Conservation (phyloP, 2,888 invertebrate genomes). For the Trichopoda pennipes region DNA sequence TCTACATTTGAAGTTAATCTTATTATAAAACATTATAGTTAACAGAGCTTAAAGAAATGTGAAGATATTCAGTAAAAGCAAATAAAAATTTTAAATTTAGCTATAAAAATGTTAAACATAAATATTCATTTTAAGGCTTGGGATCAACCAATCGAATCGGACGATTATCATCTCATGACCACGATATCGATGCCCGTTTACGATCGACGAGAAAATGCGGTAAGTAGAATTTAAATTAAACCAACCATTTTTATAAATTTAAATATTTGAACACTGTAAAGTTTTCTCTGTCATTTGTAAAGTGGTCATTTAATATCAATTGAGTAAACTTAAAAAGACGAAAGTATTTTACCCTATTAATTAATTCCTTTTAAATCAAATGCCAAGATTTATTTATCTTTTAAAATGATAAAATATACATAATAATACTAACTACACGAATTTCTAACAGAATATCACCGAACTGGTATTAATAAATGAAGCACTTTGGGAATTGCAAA, state of each 20-base stretch:
- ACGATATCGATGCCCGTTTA: slow-evolving; percentile 97
- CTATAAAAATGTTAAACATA: slow-evolving; percentile 3
- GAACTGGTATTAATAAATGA: slow-evolving; percentile 97
- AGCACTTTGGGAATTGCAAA: slow-evolving; percentile 95
- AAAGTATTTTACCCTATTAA: slow-evolving; percentile 33
- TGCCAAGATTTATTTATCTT: slow-evolving; percentile 2
- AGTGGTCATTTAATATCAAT: slow-evolving; percentile 20
- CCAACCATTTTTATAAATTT: background rate
- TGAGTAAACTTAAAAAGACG: slow-evolving; percentile 12
- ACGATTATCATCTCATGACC: slow-evolving; percentile 90
- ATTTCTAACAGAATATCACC: slow-evolving; percentile 92
- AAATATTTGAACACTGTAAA: slow-evolving; percentile 34
- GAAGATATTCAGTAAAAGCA: no score
- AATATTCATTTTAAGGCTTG: slow-evolving; percentile 73
- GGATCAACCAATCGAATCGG: slow-evolving; percentile 82
- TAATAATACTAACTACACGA: slow-evolving; percentile 78
- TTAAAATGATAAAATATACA: slow-evolving; percentile 72
- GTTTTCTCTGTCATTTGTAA: slow-evolving; percentile 42
- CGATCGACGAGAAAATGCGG: slow-evolving; percentile 92
- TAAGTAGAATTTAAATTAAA: slow-evolving; percentile 81
- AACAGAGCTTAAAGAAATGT: no score
- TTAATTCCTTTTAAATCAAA: slow-evolving; percentile 23
- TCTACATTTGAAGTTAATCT: no score
- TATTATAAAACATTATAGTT: no score
- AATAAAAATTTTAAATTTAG: no score